These are phyloP conservation scores for Drosophila tristis DNA, from an alignment of 1,140 invertebrate species.

Conservation along the genomic window DNA sequence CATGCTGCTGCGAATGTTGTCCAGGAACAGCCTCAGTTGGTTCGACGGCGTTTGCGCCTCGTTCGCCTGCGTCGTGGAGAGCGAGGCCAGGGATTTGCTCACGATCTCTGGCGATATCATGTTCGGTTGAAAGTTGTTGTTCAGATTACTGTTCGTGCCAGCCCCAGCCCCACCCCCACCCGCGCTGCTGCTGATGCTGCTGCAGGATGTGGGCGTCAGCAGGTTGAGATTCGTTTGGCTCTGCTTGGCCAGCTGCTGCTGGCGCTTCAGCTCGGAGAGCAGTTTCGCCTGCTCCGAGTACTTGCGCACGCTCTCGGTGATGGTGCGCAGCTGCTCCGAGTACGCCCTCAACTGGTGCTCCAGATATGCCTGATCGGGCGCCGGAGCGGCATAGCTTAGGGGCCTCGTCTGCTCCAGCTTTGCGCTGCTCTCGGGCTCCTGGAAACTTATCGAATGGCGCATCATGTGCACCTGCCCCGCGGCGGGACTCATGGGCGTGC, in stretches of 20 bases:
- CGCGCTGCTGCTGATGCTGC: constrained; percentile 18
- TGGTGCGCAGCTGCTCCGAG: constrained; percentile 80
- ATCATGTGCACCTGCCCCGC: constrained; percentile 51
- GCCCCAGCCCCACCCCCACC: too few relatives aligned
- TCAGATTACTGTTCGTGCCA: not conserved
- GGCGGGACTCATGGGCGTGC: constrained; percentile 26
- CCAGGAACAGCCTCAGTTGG: constrained; percentile 77
- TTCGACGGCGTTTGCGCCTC: constrained; percentile 79
- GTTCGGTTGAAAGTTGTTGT: constrained; percentile 71
- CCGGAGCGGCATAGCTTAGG: constrained; percentile 73
- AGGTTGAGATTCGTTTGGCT: constrained; percentile 69
- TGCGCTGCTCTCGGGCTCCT: constrained; percentile 29
- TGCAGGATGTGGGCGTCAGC: constrained; percentile 47
- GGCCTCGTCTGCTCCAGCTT: constrained; percentile 59
- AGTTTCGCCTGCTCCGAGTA: constrained; percentile 83
- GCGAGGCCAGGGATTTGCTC: constrained; percentile 76
- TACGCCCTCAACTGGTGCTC: constrained; percentile 82
- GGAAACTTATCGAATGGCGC: constrained; percentile 80
- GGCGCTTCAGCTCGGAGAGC: constrained; percentile 78
- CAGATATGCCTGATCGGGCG: constrained; percentile 77
- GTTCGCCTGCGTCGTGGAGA: constrained; percentile 47
- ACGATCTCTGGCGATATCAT: constrained; percentile 83
- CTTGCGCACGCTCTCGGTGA: constrained; percentile 82
- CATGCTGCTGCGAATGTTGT: constrained; percentile 83
- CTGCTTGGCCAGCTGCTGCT: constrained; percentile 77